Conservation (phyloP, 2,797 vertebrate species). For the Propithecus perrieri region DNA sequence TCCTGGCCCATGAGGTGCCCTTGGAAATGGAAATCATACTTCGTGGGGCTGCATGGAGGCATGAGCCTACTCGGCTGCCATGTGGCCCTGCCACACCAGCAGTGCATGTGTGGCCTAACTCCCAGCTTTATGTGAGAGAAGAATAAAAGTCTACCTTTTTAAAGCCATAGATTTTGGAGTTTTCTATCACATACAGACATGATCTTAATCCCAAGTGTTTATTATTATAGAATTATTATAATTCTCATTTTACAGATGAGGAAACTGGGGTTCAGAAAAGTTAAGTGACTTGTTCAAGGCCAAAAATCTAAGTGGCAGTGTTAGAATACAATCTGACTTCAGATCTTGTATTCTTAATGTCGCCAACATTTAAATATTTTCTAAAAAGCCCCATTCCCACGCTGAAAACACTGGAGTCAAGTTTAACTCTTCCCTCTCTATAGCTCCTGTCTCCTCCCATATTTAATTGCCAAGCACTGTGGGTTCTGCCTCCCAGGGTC, state of each 20-base stretch:
- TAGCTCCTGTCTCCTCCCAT: neutral
- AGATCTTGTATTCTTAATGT: neutral
- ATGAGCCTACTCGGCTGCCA: neutral
- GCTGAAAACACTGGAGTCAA: neutral
- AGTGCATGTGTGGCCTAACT: neutral
- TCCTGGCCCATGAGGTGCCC: neutral
- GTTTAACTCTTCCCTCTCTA: neutral
- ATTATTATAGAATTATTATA: neutral
- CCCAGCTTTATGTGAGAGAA: neutral
- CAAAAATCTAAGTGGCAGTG: neutral
- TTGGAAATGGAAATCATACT: neutral
- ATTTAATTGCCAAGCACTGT: neutral
- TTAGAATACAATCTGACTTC: neutral
- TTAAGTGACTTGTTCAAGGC: neutral
- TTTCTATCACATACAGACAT: neutral
- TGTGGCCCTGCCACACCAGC: neutral
- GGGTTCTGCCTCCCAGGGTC: neutral
- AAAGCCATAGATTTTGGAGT: neutral
- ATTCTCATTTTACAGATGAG: constrained; percentile 20
- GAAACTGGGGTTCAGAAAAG: constrained; percentile 7
- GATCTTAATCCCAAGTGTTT: neutral
- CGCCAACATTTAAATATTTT: neutral
- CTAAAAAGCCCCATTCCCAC: neutral
- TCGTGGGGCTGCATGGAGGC: neutral
- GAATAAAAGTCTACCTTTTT: neutral